Base-by-base conservation (phyloP, 92 coral and sea anemone species). In the Umimayanthus chanpuru region DNA sequence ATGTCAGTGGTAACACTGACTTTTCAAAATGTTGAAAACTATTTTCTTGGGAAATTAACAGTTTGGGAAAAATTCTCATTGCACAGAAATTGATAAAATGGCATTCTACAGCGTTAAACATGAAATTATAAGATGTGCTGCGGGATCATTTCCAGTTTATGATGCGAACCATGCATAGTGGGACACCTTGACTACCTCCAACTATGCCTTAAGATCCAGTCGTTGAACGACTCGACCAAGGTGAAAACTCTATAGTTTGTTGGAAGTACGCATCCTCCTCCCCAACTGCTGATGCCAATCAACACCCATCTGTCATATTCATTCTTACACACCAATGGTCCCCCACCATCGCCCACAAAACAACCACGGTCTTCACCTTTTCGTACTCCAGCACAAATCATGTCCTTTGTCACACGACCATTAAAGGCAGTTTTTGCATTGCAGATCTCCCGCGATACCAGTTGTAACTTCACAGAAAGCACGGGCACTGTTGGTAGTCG, bases 271-370 rank as follows among this genome's bases (percentile, higher is more conserved):
- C 98, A 96, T 5, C 96, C 96, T 88, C 93, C 92, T 16, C 96
- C 96, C 93, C 93, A 94, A 88, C 97, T 96, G 79, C 90, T 94
- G 14, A 96, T 65, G 64, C 94, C 98, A 32, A 91, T 94, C 66
- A 94, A 89, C 89, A 91, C 88, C 94, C 96, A 94, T 85, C 86
- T 85, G 80, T 89, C 89, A 18, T 90, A 64, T 6, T 85, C 64
- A 73, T 75, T 87, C 83, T 90, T 88, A 74, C 97, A 96, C 97
- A 94, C 92, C 29, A 96, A 94, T 25, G 98, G 92, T 41, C 97
- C 92, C 43, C 98, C 98, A 0, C 96, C 96, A 85, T 94, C 98
- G 36, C 97, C 98, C 10, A 79, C 79, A 77, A 85, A 88, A 88
- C 98, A 96, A 38, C 90, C 92, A 81, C 92, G 97, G 29, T 90